These are phyloP conservation scores for Diabrotica virgifera DNA, from an alignment of 1,140 invertebrate genomes.

Conservation along the genomic window DNA sequence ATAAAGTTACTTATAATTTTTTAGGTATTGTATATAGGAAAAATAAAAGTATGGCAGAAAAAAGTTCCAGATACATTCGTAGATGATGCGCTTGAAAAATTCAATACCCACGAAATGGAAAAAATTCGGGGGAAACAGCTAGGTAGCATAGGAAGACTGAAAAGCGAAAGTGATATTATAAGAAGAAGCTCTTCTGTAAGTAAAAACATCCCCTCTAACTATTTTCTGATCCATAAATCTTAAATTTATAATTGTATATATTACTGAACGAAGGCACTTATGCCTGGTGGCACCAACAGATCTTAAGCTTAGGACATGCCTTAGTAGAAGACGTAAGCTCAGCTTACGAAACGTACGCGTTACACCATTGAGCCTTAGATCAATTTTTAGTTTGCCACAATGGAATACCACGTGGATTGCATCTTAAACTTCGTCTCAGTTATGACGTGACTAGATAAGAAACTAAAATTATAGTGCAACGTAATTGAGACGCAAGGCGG, in stretches of 20 bases:
- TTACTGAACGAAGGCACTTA: background rate
- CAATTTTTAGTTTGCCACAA: too few species aligned
- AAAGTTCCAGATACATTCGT: constrained; percentile 86
- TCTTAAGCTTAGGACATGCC: too few species aligned
- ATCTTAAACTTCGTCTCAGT: too few species aligned
- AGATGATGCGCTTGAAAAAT: constrained; percentile 84
- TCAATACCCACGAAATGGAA: constrained; percentile 70
- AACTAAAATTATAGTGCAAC: too few species aligned
- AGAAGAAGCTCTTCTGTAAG: constrained; percentile 37
- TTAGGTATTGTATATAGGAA: constrained; percentile 83
- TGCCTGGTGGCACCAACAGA: too few species aligned
- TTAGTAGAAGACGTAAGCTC: too few species aligned
- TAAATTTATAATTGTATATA: background rate
- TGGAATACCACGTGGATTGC: too few species aligned
- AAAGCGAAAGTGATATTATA: constrained; percentile 36
- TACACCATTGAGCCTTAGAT: too few species aligned
- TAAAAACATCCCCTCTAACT: background rate
- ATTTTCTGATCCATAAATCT: background rate
- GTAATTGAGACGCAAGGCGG: too few species aligned
- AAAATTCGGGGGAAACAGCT: constrained; percentile 35
- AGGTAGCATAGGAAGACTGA: constrained; percentile 32
- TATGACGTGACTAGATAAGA: too few species aligned
- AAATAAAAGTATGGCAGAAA: constrained; percentile 79
- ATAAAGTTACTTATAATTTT: constrained; percentile 33
- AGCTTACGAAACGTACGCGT: too few species aligned